A percentile compares a stretch with the other conserved stretches of the same genome.
phyloP scores from a whole-genome alignment of 2,113 vertebrate species.

The Balaeniceps rex region DNA sequence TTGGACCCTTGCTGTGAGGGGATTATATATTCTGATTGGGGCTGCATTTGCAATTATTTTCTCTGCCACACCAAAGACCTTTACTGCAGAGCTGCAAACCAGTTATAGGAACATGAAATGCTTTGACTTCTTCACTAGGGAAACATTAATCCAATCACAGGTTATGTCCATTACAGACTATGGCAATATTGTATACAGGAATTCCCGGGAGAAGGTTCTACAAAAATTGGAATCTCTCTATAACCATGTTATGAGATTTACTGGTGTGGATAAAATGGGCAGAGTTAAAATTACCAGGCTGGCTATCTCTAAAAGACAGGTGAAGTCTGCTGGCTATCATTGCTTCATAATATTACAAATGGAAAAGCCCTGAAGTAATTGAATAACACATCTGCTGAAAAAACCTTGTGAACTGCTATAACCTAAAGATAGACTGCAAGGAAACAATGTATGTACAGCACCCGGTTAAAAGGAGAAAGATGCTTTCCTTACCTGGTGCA shows the following conservation, averaged over 20 bases:
- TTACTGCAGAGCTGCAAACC: conserved; percentile 56
- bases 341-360: conserved; percentile 66
- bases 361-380: conserved; percentile 71
- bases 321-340: conserved; percentile 69
- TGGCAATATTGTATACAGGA: conserved; percentile 67
- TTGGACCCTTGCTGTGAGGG: conserved; percentile 10
- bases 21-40: conserved; percentile 60
- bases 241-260: conserved; percentile 72
- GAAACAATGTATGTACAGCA: conserved; percentile 52
- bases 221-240: conserved; percentile 68
- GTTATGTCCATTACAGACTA: conserved; percentile 69
- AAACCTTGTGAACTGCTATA: conserved; percentile 57
- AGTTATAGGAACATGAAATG: conserved; percentile 67
- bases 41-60: conserved; percentile 58
- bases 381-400: conserved; percentile 67
- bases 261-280: conserved; percentile 68
- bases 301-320: conserved; percentile 70
- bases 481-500: conserved; percentile 16
- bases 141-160: conserved; percentile 70
- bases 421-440: conserved; percentile 44
- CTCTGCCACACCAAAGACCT: conserved; percentile 54
- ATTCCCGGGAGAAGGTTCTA: conserved; percentile 62
- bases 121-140: conserved; percentile 68
- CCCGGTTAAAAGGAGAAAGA: not conserved
- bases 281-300: conserved; percentile 70